Evolutionary conservation across 2,888 invertebrate genomes (phyloP).

Genomic region (Lasioglossum villosulum): DNA sequence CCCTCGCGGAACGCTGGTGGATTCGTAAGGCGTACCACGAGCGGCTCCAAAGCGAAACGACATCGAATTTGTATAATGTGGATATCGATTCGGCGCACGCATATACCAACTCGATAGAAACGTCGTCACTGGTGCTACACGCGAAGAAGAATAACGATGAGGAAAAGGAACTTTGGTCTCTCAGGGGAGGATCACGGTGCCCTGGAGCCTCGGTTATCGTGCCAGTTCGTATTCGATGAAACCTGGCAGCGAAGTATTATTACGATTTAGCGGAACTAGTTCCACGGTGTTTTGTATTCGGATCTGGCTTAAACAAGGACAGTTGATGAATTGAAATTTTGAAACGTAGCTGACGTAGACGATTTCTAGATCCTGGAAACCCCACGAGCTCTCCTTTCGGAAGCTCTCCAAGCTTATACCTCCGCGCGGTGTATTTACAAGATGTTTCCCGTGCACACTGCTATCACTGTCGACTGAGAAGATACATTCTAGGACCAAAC

Average conservation of each 20-base stretch:
- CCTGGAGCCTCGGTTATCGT: not conserved
- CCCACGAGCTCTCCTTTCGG: not conserved
- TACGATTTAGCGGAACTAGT: not conserved
- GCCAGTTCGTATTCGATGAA: not conserved
- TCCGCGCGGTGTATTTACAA: not conserved
- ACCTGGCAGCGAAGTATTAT: not conserved
- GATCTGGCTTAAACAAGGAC: not conserved
- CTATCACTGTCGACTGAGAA: not conserved
- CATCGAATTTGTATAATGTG: slow-evolving; percentile 36
- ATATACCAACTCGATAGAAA: slow-evolving; percentile 19
- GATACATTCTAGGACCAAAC: slow-evolving; percentile 5
- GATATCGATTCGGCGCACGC: slow-evolving; percentile 33
- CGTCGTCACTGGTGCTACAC: slow-evolving; percentile 48
- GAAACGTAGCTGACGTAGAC: not conserved
- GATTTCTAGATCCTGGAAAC: not conserved
- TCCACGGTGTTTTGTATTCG: not conserved
- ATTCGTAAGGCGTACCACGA: slow-evolving; percentile 3
- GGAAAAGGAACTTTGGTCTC: not conserved
- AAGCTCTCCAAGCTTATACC: not conserved
- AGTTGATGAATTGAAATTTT: not conserved
- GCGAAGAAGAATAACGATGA: not conserved
- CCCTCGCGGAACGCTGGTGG: slow-evolving; percentile 4
- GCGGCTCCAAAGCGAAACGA: slow-evolving; percentile 15
- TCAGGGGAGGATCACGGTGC: not conserved
- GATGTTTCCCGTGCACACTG: not conserved